These are phyloP conservation scores for Trissolcus brochymenae DNA, from an alignment of 2,888 invertebrate genomes.

Conservation along the genomic window DNA sequence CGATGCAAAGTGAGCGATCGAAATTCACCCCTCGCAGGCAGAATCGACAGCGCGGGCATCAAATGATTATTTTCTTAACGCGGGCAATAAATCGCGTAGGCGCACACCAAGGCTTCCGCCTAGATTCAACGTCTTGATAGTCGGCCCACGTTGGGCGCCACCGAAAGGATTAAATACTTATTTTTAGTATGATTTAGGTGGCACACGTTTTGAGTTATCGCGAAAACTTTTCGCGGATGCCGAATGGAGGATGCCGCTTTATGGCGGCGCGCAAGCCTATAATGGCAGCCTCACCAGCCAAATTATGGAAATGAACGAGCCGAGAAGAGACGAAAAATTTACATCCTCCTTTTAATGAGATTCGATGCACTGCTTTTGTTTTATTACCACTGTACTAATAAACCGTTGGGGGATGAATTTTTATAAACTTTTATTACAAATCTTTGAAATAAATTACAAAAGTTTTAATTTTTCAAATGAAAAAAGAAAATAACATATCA, in stretches of 20 bases:
- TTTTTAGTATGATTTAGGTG: constrained; percentile 64
- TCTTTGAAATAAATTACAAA: neutral
- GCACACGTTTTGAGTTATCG: constrained; percentile 61
- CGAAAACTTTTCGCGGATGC: constrained; percentile 64
- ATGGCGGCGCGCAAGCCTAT: constrained; percentile 61
- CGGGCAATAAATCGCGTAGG: constrained; percentile 49
- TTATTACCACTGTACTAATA: neutral
- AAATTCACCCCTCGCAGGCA: constrained; percentile 52
- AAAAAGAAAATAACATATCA: neutral
- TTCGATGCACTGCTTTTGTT: constrained; percentile 20
- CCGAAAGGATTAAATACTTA: constrained; percentile 66
- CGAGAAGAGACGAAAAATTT: constrained; percentile 49
- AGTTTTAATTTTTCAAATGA: too few relatives aligned
- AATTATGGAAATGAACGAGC: constrained; percentile 63
- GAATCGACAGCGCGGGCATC: constrained; percentile 43
- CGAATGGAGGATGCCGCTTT: constrained; percentile 61
- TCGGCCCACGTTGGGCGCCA: constrained; percentile 41
- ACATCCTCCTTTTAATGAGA: constrained; percentile 36
- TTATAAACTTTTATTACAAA: neutral
- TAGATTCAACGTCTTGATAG: constrained; percentile 23
- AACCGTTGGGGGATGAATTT: neutral
- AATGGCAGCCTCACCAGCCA: constrained; percentile 58
- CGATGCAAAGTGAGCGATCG: constrained; percentile 55
- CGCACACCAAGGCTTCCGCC: constrained; percentile 2
- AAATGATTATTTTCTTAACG: constrained; percentile 56